phyloP scores from a whole-genome alignment of 1,140 invertebrate species.

The Drosophila parvula region DNA sequence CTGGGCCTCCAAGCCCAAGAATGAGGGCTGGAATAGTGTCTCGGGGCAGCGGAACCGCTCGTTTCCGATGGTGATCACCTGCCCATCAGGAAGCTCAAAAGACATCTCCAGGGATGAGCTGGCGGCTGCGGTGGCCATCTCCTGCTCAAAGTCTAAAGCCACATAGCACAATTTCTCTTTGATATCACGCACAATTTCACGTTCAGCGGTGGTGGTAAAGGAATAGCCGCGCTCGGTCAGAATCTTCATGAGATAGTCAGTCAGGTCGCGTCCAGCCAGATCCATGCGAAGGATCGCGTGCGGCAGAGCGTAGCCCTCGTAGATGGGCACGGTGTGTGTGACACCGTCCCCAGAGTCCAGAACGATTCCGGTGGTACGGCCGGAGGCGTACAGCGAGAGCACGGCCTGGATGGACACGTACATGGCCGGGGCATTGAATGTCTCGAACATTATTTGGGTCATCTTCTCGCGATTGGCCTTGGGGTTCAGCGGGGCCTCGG shows the following conservation, averaged over 20 bases:
- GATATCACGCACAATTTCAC: slow-evolving; percentile 9
- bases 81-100: slow-evolving; percentile 3
- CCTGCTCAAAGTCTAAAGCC: slow-evolving; percentile 6
- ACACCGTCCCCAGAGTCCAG: slow-evolving; percentile 10
- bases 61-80: slow-evolving; percentile 3
- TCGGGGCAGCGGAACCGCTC: slow-evolving; percentile 11
- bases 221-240: slow-evolving; percentile 5
- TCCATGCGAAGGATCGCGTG: slow-evolving; percentile 12
- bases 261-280: slow-evolving; percentile 4
- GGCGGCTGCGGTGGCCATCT: slow-evolving; percentile 14
- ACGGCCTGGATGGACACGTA: slow-evolving; percentile 13
- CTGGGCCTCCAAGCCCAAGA: slow-evolving; percentile 12
- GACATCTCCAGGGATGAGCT: slow-evolving; percentile 1
- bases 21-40: slow-evolving; percentile 6
- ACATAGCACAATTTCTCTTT: slow-evolving; percentile 13
- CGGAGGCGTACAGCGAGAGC: slow-evolving; percentile 7
- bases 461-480: slow-evolving; percentile 18
- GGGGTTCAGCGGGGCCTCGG: slow-evolving; percentile 8
- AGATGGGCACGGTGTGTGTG: slow-evolving; percentile 9
- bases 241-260: slow-evolving; percentile 9
- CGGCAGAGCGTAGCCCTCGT: slow-evolving; percentile 7
- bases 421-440: slow-evolving; percentile 11
- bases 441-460: slow-evolving; percentile 13
- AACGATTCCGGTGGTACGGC: slow-evolving; percentile 6
- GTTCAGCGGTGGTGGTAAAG: slow-evolving; percentile 11